These are phyloP conservation scores for Macaria notata DNA, from an alignment of 2,888 invertebrate species.

Conservation along the genomic window DNA sequence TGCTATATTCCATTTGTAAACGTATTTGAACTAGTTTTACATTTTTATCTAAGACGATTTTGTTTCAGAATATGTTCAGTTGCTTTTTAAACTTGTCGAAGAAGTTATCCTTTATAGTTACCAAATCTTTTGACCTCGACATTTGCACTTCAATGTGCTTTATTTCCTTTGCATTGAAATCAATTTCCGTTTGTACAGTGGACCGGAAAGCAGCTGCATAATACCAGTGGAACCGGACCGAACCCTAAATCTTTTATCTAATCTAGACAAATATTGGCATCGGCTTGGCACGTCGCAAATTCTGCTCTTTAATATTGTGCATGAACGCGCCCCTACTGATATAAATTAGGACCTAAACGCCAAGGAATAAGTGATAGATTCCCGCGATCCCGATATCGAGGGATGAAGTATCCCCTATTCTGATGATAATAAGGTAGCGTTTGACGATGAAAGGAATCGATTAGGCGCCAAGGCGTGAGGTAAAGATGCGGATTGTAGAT, in stretches of 20 bases:
- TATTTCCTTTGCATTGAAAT: slow-evolving; percentile 21
- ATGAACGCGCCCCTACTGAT: slow-evolving; percentile 22
- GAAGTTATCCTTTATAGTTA: no score
- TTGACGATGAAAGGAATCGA: slow-evolving; percentile 51
- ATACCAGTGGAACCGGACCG: slow-evolving; percentile 42
- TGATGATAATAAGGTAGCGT: slow-evolving; percentile 49
- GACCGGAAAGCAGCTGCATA: slow-evolving; percentile 46
- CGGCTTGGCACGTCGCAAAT: slow-evolving; percentile 57
- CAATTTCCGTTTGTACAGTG: slow-evolving; percentile 35
- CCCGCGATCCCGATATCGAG: slow-evolving; percentile 27
- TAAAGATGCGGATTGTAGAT: slow-evolving; percentile 63
- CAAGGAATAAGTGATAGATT: slow-evolving; percentile 37
- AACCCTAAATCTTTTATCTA: slow-evolving; percentile 57
- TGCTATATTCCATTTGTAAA: slow-evolving; percentile 14
- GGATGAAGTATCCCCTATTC: slow-evolving; percentile 46
- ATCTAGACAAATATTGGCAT: slow-evolving; percentile 67
- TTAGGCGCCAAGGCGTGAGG: slow-evolving; percentile 51
- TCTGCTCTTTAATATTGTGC: slow-evolving; percentile 38
- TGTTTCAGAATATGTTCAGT: not conserved
- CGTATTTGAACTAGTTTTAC: slow-evolving; percentile 20
- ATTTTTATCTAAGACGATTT: not conserved
- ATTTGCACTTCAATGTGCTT: slow-evolving; percentile 11
- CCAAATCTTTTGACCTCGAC: not conserved
- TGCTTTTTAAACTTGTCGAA: not conserved
- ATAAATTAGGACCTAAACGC: slow-evolving; percentile 37